Evolutionary conservation across 2,888 invertebrate species (phyloP).

Genomic region (Camptogramma bilineatum): DNA sequence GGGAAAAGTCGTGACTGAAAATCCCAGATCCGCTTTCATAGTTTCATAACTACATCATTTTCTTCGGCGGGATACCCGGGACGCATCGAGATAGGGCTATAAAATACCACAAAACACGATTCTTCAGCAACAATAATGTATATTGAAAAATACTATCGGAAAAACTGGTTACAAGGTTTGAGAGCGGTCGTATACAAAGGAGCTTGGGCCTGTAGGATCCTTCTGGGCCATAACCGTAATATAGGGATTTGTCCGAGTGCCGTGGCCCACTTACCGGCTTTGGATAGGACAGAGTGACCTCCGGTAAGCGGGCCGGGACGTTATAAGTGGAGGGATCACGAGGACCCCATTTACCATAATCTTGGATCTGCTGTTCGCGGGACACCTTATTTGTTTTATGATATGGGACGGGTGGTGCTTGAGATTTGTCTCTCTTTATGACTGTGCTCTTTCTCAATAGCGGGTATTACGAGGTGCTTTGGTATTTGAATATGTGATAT

Average conservation of each 20-base stretch:
- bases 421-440: constrained; percentile 41
- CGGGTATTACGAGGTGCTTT: constrained; percentile 19
- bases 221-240: constrained; percentile 73
- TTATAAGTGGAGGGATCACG: constrained; percentile 68
- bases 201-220: constrained; percentile 50
- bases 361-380: constrained; percentile 52
- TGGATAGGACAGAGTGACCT: constrained; percentile 61
- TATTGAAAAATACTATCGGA: constrained; percentile 58
- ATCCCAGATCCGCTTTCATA: constrained; percentile 24
- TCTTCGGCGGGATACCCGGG: constrained; percentile 34
- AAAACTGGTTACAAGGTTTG: constrained; percentile 58
- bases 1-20: constrained; percentile 28
- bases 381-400: constrained; percentile 47
- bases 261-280: constrained; percentile 72
- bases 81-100: constrained; percentile 38
- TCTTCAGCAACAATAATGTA: constrained; percentile 45
- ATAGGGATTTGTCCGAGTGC: constrained; percentile 70
- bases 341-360: constrained; percentile 71
- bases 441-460: constrained; percentile 26
- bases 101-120: constrained; percentile 39
- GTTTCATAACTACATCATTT: constrained; percentile 37
- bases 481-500: constrained; percentile 17
- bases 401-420: constrained; percentile 33
- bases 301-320: constrained; percentile 58
- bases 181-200: constrained; percentile 61